Base-by-base conservation (phyloP, 1,140 invertebrate species). In the Lasioglossum albipes region DNA sequence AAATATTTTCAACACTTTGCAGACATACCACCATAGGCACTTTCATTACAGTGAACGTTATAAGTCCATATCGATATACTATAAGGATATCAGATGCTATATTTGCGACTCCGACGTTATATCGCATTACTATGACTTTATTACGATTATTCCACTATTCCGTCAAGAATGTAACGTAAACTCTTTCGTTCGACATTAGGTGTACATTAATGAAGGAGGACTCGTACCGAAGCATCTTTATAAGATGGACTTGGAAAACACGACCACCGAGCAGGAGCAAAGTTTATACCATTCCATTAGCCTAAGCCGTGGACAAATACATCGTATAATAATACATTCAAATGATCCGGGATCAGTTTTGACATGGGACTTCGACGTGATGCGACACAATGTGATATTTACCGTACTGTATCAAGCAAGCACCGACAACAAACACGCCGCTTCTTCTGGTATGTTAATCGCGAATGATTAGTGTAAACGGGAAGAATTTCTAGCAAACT, bases 361-460 rank as follows among this genome's bases (percentile, higher is more conserved):
- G 18, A 99, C 98, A 22, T 99, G 98, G 98, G 98, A 99, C 93
- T 99, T 99, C 95, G 98, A 99, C 94, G 97, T 99, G 12, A 95
- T 98, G 92, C 96, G 97, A 66, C 97, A 97, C 87, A 97, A 98
- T 91, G 95, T 98, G 82, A 95, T 96, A 77, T 99, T 98, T 93
- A 96, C 96, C 42, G 96, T 99, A n/a, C 95, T 97, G 42, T 87
- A 91, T 72, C 91, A 93, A 76, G 80, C 87, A 13, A 89, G 67
- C 9, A 59, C 73, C 2, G 71, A 77, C 36, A 54, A 52, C 1
- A 75, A 70, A 57, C 57, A 69, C 36, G 2, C 12, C 7, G 6
- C n/a, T n/a, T 54, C 75, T 45, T 42, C 70, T 61, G 84, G 85
- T 87, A 78, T 2, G 54, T 75, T 49, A 49, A 49, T 49, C 2